Conservation (phyloP, 2,797 vertebrate species). For the Buceros bicornis region DNA sequence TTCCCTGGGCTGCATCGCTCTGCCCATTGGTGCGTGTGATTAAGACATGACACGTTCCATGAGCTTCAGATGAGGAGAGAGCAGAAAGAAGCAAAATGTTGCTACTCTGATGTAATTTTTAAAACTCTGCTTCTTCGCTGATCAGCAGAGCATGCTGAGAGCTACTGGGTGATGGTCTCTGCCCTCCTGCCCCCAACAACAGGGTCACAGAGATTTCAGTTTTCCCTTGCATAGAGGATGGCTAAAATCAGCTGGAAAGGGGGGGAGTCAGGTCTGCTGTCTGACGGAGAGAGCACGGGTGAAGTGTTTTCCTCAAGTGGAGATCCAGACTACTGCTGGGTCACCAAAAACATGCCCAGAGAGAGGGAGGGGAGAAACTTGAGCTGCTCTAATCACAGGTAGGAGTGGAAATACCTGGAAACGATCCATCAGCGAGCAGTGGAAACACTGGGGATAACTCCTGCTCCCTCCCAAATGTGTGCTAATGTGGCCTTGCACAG, state of each 20-base stretch:
- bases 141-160: neutral
- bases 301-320: neutral
- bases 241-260: neutral
- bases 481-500: neutral
- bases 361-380: slow-evolving; percentile 10
- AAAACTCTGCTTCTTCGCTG: neutral
- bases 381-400: slow-evolving; percentile 18
- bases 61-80: neutral
- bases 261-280: neutral
- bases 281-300: rapidly evolving
- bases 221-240: neutral
- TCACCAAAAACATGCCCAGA: neutral
- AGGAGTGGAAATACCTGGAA: slow-evolving; percentile 34
- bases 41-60: neutral
- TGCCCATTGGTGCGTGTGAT: neutral
- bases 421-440: neutral
- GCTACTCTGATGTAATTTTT: neutral
- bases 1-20: neutral
- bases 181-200: neutral
- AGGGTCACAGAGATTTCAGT: neutral
- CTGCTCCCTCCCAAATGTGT: neutral
- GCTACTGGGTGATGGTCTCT: neutral
- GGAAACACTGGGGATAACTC: neutral
- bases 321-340: neutral
- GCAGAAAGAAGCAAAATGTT: neutral